Percentiles rank a stretch among this genome's conserved stretches.
phyloP scores from a whole-genome alignment of 1,140 invertebrate genomes.

The Orius insidiosus region DNA sequence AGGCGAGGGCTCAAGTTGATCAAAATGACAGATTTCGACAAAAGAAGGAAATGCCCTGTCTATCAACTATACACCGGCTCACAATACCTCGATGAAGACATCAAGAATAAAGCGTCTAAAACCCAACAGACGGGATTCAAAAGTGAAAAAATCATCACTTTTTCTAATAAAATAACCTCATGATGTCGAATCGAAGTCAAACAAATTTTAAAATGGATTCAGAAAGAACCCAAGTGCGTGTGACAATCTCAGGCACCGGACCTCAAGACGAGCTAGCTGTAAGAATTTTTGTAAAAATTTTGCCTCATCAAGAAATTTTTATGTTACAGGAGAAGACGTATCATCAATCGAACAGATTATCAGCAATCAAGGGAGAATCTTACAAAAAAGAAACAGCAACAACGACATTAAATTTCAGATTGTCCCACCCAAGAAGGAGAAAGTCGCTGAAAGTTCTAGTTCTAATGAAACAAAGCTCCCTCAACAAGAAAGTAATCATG shows the following conservation, averaged over 20 bases:
- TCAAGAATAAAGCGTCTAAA: neutral
- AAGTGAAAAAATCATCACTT: constrained; percentile 9
- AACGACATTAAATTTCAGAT: constrained; percentile 7
- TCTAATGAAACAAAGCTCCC: too few relatives aligned
- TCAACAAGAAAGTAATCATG: too few relatives aligned
- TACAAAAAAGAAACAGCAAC: constrained; percentile 2
- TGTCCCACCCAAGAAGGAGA: constrained; percentile 2
- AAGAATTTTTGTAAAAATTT: too few relatives aligned
- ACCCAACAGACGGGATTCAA: constrained; percentile 2
- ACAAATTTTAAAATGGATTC: constrained; percentile 8
- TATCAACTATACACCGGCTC: neutral
- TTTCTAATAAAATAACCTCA: constrained; percentile 6
- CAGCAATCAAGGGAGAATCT: neutral
- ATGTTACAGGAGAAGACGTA: constrained; percentile 2
- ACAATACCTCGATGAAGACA: constrained; percentile 1
- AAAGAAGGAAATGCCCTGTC: constrained; percentile 5
- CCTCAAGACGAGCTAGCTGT: neutral
- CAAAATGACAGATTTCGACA: constrained; percentile 8
- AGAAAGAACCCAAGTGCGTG: constrained; percentile 5
- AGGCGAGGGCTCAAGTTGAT: constrained; percentile 9
- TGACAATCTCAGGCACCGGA: constrained; percentile 4
- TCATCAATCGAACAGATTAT: neutral
- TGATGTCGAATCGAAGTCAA: constrained; percentile 6
- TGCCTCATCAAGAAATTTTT: neutral
- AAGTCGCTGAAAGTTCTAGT: neutral